A percentile compares a stretch with the other conserved stretches of the same genome.
These are phyloP conservation scores for Poecile atricapillus DNA, from an alignment of 2,113 vertebrate species.

Conservation along the genomic window DNA sequence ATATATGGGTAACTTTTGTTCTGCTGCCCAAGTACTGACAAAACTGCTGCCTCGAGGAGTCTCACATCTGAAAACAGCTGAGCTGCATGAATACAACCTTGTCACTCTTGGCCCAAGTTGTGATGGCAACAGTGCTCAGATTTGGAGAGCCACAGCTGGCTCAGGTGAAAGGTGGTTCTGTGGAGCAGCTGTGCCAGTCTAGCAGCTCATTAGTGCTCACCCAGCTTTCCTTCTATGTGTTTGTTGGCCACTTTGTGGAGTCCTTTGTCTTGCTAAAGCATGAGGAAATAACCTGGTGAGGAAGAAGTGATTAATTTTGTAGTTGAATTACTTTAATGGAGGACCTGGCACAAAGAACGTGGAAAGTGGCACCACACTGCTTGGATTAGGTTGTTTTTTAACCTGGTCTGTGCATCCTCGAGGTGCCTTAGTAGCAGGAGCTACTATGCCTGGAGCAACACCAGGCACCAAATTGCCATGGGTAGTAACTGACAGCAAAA, in stretches of 20 bases:
- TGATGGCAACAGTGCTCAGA: background rate
- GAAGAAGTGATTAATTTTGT: background rate
- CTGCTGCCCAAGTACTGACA: background rate
- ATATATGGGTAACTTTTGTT: background rate
- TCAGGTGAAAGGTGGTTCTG: background rate
- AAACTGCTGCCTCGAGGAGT: background rate
- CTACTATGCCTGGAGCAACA: background rate
- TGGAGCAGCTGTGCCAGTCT: background rate
- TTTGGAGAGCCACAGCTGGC: background rate
- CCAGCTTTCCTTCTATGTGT: background rate
- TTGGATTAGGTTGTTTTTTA: background rate
- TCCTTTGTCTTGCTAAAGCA: background rate
- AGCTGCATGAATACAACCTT: background rate
- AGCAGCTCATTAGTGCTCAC: background rate
- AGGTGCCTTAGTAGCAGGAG: background rate
- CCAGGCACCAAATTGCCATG: background rate
- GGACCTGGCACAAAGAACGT: background rate
- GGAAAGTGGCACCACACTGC: background rate
- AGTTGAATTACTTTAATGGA: background rate
- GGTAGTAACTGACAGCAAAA: background rate
- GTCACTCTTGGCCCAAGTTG: background rate
- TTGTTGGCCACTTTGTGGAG: background rate
- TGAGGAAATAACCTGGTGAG: background rate
- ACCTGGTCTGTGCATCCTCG: background rate
- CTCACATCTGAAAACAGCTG: background rate